Evolutionary conservation across 2,113 vertebrate genomes (phyloP).

Genomic region (Xenopus laevis): DNA sequence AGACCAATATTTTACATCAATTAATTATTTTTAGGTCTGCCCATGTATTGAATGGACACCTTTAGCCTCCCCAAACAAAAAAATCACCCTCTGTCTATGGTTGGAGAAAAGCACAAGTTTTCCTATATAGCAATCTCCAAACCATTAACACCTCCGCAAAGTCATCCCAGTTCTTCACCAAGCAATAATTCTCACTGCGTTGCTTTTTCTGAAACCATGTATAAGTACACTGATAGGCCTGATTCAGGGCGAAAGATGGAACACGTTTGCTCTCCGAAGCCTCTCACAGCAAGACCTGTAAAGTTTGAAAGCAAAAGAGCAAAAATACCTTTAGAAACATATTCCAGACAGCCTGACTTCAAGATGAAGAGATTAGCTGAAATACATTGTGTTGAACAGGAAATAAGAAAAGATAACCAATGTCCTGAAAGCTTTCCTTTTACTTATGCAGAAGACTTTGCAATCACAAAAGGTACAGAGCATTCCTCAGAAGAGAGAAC

Average conservation of each 20-base stretch:
- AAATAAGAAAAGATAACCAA: neutral
- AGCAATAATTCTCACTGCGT: neutral
- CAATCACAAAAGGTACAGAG: neutral
- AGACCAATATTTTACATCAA: no score
- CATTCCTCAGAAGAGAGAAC: neutral
- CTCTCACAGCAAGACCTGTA: constrained; percentile 1
- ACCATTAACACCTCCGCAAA: constrained; percentile 14
- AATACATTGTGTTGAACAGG: constrained; percentile 1
- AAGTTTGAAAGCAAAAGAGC: neutral
- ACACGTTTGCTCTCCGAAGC: neutral
- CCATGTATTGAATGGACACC: no score
- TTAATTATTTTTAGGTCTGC: no score
- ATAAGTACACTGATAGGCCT: neutral
- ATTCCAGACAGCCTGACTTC: neutral
- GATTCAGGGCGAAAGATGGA: neutral
- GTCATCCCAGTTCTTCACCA: neutral
- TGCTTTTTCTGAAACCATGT: neutral
- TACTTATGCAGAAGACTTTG: no score
- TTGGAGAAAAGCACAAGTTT: neutral
- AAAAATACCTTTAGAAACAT: neutral
- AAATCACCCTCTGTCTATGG: no score
- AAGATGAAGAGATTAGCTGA: neutral
- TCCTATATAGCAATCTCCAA: constrained; percentile 42
- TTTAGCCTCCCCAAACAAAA: no score
- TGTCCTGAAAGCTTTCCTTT: neutral